A percentile compares a stretch with the other conserved stretches of the same genome.
These are phyloP conservation scores for Chymomyza fuscimana DNA, from an alignment of 2,888 invertebrate genomes.

Conservation along the genomic window DNA sequence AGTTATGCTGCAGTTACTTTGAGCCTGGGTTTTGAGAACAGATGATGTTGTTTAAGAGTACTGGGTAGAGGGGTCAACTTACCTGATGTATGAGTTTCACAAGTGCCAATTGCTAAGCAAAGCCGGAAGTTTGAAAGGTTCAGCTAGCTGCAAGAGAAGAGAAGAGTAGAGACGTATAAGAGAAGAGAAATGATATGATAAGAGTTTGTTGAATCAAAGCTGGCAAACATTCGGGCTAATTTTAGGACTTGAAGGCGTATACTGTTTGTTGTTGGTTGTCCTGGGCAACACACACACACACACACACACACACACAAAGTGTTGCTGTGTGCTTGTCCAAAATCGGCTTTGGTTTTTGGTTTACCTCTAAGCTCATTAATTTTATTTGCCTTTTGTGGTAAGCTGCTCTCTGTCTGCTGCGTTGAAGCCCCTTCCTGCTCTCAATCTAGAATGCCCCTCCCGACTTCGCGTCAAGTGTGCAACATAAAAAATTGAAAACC, in stretches of 20 bases:
- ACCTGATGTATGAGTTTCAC: constrained; percentile 6
- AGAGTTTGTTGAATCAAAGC: neutral
- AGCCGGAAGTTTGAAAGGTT: constrained; percentile 12
- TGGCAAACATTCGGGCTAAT: constrained; percentile 10
- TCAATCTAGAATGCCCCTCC: neutral
- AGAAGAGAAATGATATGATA: neutral
- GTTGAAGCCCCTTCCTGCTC: neutral
- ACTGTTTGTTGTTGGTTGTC: neutral
- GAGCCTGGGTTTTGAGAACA: too few species aligned
- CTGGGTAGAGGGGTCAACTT: neutral
- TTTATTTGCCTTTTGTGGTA: constrained; percentile 52
- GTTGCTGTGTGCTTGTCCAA: constrained; percentile 22
- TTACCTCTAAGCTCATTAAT: constrained; percentile 58
- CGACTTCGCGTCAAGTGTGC: neutral
- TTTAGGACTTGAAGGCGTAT: constrained; percentile 25
- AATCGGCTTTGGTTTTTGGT: constrained; percentile 44
- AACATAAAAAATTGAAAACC: neutral
- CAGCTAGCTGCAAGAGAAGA: constrained; percentile 30
- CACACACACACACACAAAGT: neutral
- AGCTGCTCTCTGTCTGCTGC: neutral
- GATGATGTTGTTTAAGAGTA: too few species aligned
- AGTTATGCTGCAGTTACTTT: neutral
- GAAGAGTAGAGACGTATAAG: neutral
- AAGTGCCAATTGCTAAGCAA: constrained; percentile 19
- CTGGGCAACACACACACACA: constrained; percentile 15